These are phyloP conservation scores for Erithacus rubecula DNA, from an alignment of 2,797 vertebrate species.

Conservation along the genomic window DNA sequence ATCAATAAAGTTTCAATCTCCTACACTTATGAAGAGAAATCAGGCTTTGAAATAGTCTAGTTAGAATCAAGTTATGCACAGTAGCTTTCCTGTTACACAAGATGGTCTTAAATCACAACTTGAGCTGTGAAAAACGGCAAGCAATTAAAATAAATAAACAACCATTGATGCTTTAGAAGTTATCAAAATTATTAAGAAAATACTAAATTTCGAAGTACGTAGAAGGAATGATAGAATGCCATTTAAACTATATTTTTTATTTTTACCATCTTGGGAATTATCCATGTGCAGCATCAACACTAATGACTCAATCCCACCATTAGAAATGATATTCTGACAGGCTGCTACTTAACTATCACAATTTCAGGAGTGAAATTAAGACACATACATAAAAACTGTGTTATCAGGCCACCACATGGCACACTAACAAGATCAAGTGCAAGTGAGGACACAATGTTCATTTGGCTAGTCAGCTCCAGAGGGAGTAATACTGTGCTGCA, in stretches of 20 bases:
- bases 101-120: background rate
- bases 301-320: background rate
- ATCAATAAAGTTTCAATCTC: background rate
- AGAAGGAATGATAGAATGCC: background rate
- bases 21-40: background rate
- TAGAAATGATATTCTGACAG: background rate
- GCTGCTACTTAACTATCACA: background rate
- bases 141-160: background rate
- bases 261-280: background rate
- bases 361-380: background rate
- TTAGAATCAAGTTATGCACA: background rate
- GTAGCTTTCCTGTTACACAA: background rate
- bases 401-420: background rate
- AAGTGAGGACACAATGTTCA: accelerated
- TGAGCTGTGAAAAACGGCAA: background rate
- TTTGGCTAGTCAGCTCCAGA: background rate
- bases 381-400: background rate
- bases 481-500: accelerated
- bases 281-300: background rate
- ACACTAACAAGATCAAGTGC: background rate
- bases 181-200: background rate
- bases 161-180: background rate
- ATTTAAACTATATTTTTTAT: background rate
- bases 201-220: background rate
- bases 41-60: background rate